A percentile compares a stretch with the other conserved stretches of the same genome.
Evolutionary conservation across 2,888 invertebrate species (phyloP).

Genomic region (Troides helena): DNA sequence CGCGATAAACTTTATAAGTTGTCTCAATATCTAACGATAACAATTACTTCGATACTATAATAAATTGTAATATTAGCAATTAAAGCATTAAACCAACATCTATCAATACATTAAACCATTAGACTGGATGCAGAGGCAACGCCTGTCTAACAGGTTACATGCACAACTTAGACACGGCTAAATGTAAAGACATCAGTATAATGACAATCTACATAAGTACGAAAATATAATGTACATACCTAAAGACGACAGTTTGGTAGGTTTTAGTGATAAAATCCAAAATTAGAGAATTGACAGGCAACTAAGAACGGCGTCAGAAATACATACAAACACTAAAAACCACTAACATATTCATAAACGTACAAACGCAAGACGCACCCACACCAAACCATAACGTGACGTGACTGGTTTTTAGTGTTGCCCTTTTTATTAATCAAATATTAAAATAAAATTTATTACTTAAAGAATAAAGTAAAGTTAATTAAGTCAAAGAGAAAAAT

Average conservation of each 20-base stretch:
- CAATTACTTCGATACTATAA: conserved; percentile 55
- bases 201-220: conserved; percentile 30
- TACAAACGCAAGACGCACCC: conserved; percentile 59
- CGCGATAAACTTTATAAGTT: conserved; percentile 61
- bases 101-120: conserved; percentile 35
- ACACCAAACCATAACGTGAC: conserved; percentile 58
- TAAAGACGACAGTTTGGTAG: conserved; percentile 69
- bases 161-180: conserved; percentile 27
- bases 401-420: conserved; percentile 57
- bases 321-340: conserved; percentile 73
- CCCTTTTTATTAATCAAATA: conserved; percentile 29
- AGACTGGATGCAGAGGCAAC: conserved; percentile 57
- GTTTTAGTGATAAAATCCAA: conserved; percentile 78
- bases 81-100: conserved; percentile 41
- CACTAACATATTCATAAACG: conserved; percentile 59
- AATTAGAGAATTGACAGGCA: conserved; percentile 66
- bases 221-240: conserved; percentile 60
- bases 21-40: conserved; percentile 61
- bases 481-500: not conserved
- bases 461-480: not conserved
- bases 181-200: conserved; percentile 25
- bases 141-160: conserved; percentile 65
- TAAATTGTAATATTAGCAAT: conserved; percentile 41
- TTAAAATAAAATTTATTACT: not conserved
- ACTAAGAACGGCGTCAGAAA: conserved; percentile 73